These are phyloP conservation scores for Lordiphosa mommai DNA, from an alignment of 1,140 invertebrate species.

Conservation along the genomic window DNA sequence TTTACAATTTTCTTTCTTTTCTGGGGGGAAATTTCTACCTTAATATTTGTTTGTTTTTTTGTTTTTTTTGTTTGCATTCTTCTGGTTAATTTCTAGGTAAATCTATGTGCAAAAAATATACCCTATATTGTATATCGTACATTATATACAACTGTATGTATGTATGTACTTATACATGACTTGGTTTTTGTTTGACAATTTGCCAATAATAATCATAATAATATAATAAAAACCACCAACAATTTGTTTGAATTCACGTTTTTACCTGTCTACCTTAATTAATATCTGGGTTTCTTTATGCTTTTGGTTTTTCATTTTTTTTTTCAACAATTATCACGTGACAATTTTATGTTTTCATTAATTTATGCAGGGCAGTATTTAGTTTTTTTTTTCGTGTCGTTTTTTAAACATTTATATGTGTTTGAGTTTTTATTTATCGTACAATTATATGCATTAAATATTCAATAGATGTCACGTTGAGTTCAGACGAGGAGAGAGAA, in stretches of 20 bases:
- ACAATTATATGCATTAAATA: slow-evolving; percentile 58
- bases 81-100: slow-evolving; percentile 61
- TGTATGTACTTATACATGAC: slow-evolving; percentile 36
- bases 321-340: slow-evolving; percentile 75
- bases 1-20: slow-evolving; percentile 49
- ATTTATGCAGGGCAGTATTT: slow-evolving; percentile 68
- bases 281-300: slow-evolving; percentile 61
- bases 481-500: slow-evolving; percentile 5
- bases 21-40: slow-evolving; percentile 20
- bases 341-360: slow-evolving; percentile 68
- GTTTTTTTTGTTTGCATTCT: slow-evolving; percentile 13
- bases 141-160: slow-evolving; percentile 68
- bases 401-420: slow-evolving; percentile 73
- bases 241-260: slow-evolving; percentile 21
- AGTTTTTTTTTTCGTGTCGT: slow-evolving; percentile 31
- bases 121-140: slow-evolving; percentile 70
- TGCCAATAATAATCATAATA: slow-evolving; percentile 63
- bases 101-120: slow-evolving; percentile 77
- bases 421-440: slow-evolving; percentile 44
- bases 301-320: slow-evolving; percentile 6
- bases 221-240: slow-evolving; percentile 68
- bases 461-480: slow-evolving; percentile 51
- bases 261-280: slow-evolving; percentile 67
- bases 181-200: slow-evolving; percentile 52
- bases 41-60: slow-evolving; percentile 12